Base-by-base conservation (phyloP, 2,888 invertebrate species). In the Chrysomela aeneicollis region DNA sequence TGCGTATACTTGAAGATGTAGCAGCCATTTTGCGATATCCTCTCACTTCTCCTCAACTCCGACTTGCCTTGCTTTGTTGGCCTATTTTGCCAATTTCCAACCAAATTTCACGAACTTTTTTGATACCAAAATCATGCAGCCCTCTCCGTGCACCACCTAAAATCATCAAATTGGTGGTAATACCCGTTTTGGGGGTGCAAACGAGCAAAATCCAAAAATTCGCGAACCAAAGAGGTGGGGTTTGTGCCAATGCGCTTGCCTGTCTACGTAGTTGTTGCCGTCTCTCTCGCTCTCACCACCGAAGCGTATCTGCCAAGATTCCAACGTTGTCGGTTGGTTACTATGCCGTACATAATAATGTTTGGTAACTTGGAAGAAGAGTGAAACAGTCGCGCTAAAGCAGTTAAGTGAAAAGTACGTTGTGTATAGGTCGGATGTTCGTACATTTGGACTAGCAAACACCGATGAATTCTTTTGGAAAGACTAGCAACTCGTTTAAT, bases 1-100 rank as follows among this genome's bases (percentile, higher is more conserved):
- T 72, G 66, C 26, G 26, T 66, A 65, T 66, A 70, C 71, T 70
- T 66, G 72, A 70, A 72, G 75, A 75, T n/a, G n/a, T 73, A 75
- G 79, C 79, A 76, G 80, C 81, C 81, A 81, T 81, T 80, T 81
- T 82, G 79, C 77, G 71, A 71, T 70, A 71, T 73, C 77, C 77
- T 73, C 76, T 73, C 73, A 70, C 74, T 72, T 76, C 77, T 69
- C 75, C 73, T 71, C 74, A 66, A 75, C 76, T 74, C 77, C 80
- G 81, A 81, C 81, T 78, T 79, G 74, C 71, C 57, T 67, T 62
- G 63, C 62, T 81, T 79, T 69, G 54, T 53, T 57, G 55, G 49
- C 62, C 46, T 64, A 74, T 79, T 79, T 79, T 70, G 58, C 47
- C 22, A 51, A 59, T 71, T 77, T 77, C 61, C 61, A 54, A 42